These are phyloP conservation scores for Hydrolagus colliei DNA, from an alignment of 2,797 vertebrate species.

Conservation along the genomic window DNA sequence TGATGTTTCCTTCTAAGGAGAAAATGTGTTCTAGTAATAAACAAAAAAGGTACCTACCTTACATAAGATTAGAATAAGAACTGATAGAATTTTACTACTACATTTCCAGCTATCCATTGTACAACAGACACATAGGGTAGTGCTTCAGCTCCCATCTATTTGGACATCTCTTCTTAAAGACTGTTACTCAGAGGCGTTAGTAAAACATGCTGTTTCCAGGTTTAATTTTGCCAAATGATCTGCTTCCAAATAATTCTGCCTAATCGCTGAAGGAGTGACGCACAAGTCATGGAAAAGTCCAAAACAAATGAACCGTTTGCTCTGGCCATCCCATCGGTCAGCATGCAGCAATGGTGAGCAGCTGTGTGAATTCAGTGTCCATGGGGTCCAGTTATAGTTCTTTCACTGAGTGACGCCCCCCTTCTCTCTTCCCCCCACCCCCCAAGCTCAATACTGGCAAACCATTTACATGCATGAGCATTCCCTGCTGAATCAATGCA, in stretches of 20 bases:
- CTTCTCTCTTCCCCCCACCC: constrained; percentile 32
- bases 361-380: constrained; percentile 42
- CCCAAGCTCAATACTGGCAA: constrained; percentile 26
- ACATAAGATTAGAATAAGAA: neutral
- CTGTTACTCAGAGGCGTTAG: neutral
- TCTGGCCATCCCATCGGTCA: constrained; percentile 10
- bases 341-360: constrained; percentile 14
- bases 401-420: constrained; percentile 43
- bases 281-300: constrained; percentile 25
- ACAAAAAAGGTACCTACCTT: neutral
- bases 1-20: neutral
- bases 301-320: constrained; percentile 23
- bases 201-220: neutral
- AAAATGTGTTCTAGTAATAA: neutral
- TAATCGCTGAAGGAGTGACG: constrained; percentile 5
- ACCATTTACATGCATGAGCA: constrained; percentile 24
- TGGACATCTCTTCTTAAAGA: neutral
- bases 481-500: neutral
- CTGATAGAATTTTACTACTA: neutral
- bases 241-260: constrained; percentile 13
- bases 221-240: neutral
- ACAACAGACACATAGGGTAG: neutral
- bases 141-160: neutral
- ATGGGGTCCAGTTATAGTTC: constrained; percentile 46
- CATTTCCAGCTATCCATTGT: constrained; percentile 20